phyloP scores from a whole-genome alignment of 2,113 vertebrate species.

The Stegastes partitus region DNA sequence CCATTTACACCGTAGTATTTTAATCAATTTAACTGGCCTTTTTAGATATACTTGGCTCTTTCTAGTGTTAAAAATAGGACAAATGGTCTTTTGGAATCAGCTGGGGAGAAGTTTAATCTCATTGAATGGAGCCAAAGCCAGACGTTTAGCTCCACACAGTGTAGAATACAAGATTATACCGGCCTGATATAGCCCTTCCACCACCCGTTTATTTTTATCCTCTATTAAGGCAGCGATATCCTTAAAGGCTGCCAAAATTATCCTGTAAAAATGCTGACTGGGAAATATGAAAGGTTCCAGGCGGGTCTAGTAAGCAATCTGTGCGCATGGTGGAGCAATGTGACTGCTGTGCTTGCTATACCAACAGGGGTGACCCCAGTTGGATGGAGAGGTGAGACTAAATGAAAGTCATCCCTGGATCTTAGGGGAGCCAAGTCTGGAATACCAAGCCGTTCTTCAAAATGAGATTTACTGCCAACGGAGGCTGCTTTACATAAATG shows the following conservation, averaged over 20 bases:
- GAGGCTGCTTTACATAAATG: constrained; percentile 58
- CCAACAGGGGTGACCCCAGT: constrained; percentile 83
- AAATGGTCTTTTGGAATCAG: constrained; percentile 77
- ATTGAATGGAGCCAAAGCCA: constrained; percentile 75
- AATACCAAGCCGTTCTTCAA: constrained; percentile 52
- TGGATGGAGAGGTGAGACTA: constrained; percentile 80
- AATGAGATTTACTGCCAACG: constrained; percentile 59
- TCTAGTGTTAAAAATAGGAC: constrained; percentile 80
- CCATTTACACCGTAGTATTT: constrained; percentile 73
- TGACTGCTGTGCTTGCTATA: constrained; percentile 85
- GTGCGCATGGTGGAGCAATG: constrained; percentile 82
- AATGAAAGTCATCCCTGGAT: constrained; percentile 81
- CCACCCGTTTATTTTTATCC: constrained; percentile 84
- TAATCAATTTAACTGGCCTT: constrained; percentile 75
- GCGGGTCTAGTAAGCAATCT: constrained; percentile 85
- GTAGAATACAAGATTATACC: constrained; percentile 83
- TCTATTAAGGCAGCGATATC: constrained; percentile 84
- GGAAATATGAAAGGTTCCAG: constrained; percentile 84
- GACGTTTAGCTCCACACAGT: constrained; percentile 74
- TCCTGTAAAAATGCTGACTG: constrained; percentile 84
- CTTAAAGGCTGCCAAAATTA: constrained; percentile 86
- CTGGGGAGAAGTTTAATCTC: constrained; percentile 77
- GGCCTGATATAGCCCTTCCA: constrained; percentile 81
- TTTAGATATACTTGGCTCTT: constrained; percentile 67
- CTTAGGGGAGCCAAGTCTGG: constrained; percentile 70